Conservation (phyloP, 2,797 vertebrate species). For the Setipinna tenuifilis region DNA sequence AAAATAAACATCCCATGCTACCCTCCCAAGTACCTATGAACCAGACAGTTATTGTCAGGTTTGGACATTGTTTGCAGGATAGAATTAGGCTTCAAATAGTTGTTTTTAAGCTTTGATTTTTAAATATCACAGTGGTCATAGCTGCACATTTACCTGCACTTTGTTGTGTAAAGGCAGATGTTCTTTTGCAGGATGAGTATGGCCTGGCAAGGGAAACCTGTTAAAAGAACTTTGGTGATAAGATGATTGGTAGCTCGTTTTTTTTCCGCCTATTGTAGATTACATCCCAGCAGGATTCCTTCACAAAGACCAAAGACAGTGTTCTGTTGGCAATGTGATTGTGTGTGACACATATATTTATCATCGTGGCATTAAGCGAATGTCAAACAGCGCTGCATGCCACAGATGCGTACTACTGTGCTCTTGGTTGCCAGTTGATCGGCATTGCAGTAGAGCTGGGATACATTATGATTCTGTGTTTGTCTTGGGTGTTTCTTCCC, state of each 20-base stretch:
- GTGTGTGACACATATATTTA: not conserved
- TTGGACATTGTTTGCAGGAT: not conserved
- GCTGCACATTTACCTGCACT: not conserved
- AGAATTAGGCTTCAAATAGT: not conserved
- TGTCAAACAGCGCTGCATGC: not conserved
- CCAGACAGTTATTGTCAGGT: not conserved
- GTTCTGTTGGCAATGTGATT: not conserved
- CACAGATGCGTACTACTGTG: not conserved
- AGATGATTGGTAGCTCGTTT: constrained; percentile 33
- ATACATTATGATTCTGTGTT: constrained; percentile 3
- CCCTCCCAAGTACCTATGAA: not conserved
- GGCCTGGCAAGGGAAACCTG: not conserved
- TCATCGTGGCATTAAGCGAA: not conserved
- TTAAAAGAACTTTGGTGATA: not conserved
- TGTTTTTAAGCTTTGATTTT: not conserved
- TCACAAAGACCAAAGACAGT: not conserved
- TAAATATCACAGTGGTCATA: not conserved
- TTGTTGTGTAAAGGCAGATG: not conserved
- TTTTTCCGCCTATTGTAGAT: not conserved
- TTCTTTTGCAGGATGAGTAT: constrained; percentile 6
- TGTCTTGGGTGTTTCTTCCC: constrained; percentile 12
- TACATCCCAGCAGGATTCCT: not conserved
- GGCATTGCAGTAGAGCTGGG: not conserved
- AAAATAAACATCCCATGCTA: not conserved
- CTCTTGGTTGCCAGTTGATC: not conserved